These are phyloP conservation scores for Cyaniris semiargus DNA, from an alignment of 2,888 invertebrate species.

Conservation along the genomic window DNA sequence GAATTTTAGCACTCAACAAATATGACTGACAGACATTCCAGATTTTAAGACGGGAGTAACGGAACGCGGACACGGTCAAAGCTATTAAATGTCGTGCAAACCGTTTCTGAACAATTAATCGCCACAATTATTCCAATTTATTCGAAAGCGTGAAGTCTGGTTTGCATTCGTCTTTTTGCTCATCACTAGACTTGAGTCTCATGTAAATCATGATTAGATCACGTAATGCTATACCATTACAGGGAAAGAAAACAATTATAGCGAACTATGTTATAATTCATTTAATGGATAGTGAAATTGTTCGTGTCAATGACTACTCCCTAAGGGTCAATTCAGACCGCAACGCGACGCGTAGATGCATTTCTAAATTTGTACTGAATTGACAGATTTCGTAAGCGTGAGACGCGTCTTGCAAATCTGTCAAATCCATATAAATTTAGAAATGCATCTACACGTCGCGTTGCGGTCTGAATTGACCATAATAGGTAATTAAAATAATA, in stretches of 20 bases:
- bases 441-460: too few relatives aligned
- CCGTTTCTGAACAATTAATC: slow-evolving; percentile 39
- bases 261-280: not conserved
- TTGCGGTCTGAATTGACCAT: too few relatives aligned
- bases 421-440: too few relatives aligned
- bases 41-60: slow-evolving; percentile 19
- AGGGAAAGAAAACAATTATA: not conserved
- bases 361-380: too few relatives aligned
- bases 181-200: slow-evolving; percentile 18
- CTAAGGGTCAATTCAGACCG: too few relatives aligned
- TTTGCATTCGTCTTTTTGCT: slow-evolving; percentile 41
- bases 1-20: not conserved
- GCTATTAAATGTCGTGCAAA: slow-evolving; percentile 29
- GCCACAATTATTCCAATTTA: slow-evolving; percentile 42
- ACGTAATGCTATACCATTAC: slow-evolving; percentile 20
- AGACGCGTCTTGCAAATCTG: too few relatives aligned
- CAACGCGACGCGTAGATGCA: too few relatives aligned
- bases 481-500: too few relatives aligned
- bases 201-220: slow-evolving; percentile 19
- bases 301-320: not conserved
- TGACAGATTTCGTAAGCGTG: too few relatives aligned
- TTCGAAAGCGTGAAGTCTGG: slow-evolving; percentile 44
- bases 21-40: slow-evolving; percentile 6
- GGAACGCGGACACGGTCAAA: slow-evolving; percentile 28
- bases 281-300: not conserved